Conservation (phyloP, 2,113 vertebrate genomes). For the Hippocampus guttulatus region DNA sequence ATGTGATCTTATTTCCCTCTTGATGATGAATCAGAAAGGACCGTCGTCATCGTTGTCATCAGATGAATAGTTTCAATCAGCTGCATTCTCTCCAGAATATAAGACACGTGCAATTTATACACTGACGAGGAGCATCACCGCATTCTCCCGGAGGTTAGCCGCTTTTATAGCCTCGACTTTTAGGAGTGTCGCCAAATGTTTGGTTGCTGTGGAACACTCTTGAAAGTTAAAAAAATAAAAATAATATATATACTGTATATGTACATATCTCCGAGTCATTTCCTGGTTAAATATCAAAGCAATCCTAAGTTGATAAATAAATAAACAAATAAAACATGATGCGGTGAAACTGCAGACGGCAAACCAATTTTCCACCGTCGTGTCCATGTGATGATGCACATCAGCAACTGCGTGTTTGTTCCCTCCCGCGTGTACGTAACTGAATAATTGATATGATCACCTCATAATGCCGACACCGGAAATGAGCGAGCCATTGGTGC, state of each 20-base stretch:
- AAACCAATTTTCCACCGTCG: not conserved
- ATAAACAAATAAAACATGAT: not conserved
- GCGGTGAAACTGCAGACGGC: not conserved
- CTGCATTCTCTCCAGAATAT: not conserved
- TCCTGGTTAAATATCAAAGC: not conserved
- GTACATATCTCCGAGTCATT: not conserved
- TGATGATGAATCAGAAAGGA: not conserved
- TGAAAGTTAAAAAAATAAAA: too few relatives aligned
- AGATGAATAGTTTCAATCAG: not conserved
- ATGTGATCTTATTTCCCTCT: not conserved
- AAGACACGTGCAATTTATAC: not conserved
- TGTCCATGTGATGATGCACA: not conserved
- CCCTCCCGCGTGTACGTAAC: not conserved
- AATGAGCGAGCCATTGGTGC: not conserved
- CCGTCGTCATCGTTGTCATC: not conserved
- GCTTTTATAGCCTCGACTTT: not conserved
- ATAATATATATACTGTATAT: too few relatives aligned
- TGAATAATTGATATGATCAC: slow-evolving; percentile 4
- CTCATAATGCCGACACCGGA: not conserved
- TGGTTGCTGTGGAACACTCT: too few relatives aligned
- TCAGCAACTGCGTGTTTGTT: not conserved
- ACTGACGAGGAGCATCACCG: not conserved
- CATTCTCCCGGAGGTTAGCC: not conserved
- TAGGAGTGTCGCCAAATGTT: not conserved
- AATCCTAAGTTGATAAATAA: not conserved